phyloP scores from a whole-genome alignment of 2,888 invertebrate species.

The Acleris laterana region DNA sequence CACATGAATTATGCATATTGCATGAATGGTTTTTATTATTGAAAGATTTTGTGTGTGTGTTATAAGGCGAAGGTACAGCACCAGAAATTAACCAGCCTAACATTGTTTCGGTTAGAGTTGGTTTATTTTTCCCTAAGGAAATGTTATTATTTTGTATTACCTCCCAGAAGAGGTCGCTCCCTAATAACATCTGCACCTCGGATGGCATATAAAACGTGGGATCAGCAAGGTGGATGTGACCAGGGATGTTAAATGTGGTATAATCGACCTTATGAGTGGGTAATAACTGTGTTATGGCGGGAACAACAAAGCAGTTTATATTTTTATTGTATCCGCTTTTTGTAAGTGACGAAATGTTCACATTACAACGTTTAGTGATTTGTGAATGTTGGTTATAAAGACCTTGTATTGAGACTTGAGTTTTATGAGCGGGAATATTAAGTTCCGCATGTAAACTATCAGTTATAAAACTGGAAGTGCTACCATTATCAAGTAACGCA shows the following conservation, averaged over 20 bases:
- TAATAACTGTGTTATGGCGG: too few relatives aligned
- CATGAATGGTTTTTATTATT: too few relatives aligned
- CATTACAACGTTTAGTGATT: slow-evolving; percentile 23
- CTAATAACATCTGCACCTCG: too few relatives aligned
- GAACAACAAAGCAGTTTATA: too few relatives aligned
- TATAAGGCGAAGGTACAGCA: not conserved
- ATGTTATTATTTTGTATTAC: not conserved
- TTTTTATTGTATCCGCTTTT: too few relatives aligned
- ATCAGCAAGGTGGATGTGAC: too few relatives aligned
- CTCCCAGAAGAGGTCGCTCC: too few relatives aligned
- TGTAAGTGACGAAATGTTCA: slow-evolving; percentile 27
- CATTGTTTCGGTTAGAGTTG: slow-evolving; percentile 28
- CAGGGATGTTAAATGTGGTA: too few relatives aligned
- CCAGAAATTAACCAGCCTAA: slow-evolving; percentile 34
- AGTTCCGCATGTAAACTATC: slow-evolving; percentile 10
- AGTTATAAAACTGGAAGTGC: slow-evolving; percentile 16
- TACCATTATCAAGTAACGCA: slow-evolving; percentile 15
- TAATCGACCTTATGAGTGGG: too few relatives aligned
- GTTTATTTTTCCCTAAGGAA: slow-evolving; percentile 23
- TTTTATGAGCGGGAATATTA: slow-evolving; percentile 12
- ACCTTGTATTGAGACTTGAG: slow-evolving; percentile 23
- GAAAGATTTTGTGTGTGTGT: not conserved
- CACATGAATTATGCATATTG: too few relatives aligned
- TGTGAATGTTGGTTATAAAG: slow-evolving; percentile 26
- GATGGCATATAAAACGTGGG: too few relatives aligned